Evolutionary conservation across 2,888 invertebrate species (phyloP), one percentile per base, ranked within the genome.

Genomic region (Dicranocentrus wangi): DNA sequence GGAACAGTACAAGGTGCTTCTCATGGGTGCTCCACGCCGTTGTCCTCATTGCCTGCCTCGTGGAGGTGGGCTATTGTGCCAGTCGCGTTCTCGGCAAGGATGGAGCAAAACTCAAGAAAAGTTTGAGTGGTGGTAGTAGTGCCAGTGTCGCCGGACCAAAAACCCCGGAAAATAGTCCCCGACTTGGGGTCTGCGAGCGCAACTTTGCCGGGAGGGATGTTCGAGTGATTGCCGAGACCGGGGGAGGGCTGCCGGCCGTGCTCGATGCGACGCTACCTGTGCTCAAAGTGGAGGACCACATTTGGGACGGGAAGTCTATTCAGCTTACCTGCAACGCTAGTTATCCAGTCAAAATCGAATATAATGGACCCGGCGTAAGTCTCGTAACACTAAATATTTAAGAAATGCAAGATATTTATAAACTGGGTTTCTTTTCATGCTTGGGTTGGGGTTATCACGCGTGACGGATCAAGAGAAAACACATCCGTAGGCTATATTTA

Each of bases 301-400:
- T 81, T 66, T 83, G 82, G 82, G 80, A 82, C 61, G 81, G 79
- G 32, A 79, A 79, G 66, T 82, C 85, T 1, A 77, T 83, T 55
- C 79, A 82, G 32, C 19, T 84, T 7, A 69, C 71, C 1, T 85
- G 83, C 63, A 83, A 80, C 69, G 83, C 77, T 1, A 47, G 72
- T n/a, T 82, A 80, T 25, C 85, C 85, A 7, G 79, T 85, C 19
- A 72, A 81, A 27, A 84, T 83, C 81, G 82, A 77, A 60, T 85
- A 85, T 53, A 5, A 55, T 1, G 85, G 85, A 10, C 71, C 81
- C 10, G 83, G 85, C 51, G 85, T 85, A 68, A 75, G 78, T 15
- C n/a, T 43, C 39, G 17, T 17, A 70, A 42, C 7, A 7, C 17
- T 51, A 5, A 8, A 17, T 51, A n/a, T 51, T 13, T 51, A 17